Evolutionary conservation across 2,113 vertebrate genomes (phyloP).

Genomic region (Thamnaconus septentrionalis): DNA sequence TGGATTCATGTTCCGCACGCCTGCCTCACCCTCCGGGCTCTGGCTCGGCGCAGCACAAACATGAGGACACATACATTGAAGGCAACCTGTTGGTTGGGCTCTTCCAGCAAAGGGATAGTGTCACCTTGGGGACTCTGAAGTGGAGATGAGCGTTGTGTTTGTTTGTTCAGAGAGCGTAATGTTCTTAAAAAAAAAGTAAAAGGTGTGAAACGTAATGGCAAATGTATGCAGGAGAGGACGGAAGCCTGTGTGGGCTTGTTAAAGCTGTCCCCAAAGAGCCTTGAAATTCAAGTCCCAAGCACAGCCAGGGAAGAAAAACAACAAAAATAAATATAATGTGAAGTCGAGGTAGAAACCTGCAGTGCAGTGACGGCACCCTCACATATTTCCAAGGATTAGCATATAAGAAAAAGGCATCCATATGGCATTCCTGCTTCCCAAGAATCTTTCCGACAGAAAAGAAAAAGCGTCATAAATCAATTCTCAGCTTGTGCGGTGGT

Average conservation of each 20-base stretch:
- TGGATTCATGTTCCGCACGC: slow-evolving; percentile 46
- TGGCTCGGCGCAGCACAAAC: slow-evolving; percentile 2
- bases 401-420: no score
- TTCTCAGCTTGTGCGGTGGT: no score
- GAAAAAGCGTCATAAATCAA: no score
- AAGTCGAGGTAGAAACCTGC: no score
- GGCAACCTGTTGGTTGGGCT: slow-evolving; percentile 22
- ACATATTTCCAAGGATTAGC: no score
- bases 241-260: slow-evolving; percentile 5
- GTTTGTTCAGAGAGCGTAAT: background rate
- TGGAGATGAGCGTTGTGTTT: slow-evolving; percentile 1
- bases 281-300: background rate
- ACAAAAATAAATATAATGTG: background rate
- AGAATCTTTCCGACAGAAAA: no score
- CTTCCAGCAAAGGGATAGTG: background rate
- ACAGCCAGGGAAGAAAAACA: background rate
- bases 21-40: slow-evolving; percentile 28
- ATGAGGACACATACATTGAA: slow-evolving; percentile 9
- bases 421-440: no score
- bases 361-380: no score
- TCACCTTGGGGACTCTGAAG: slow-evolving; percentile 1
- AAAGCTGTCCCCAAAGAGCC: slow-evolving; percentile 1
- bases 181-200: slow-evolving; percentile 2
- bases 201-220: background rate
- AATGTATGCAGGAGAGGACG: slow-evolving; percentile 4